Base-by-base conservation (phyloP, 1,140 invertebrate species). In the Nautilus pompilius region DNA sequence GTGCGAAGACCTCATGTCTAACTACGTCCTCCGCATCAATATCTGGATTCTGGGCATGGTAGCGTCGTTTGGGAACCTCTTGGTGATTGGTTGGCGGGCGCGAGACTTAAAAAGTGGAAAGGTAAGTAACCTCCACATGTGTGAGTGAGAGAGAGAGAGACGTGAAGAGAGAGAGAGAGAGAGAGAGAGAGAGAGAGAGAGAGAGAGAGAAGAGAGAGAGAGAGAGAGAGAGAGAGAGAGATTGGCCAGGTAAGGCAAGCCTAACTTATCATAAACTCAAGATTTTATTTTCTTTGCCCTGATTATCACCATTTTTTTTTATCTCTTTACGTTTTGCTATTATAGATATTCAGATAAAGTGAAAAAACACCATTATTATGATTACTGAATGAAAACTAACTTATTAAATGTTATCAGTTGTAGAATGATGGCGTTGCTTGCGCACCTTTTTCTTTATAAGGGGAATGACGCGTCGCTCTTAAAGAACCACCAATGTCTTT, bases 11-110 rank as follows among this genome's bases (percentile, higher is more conserved):
- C 79, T 87, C 49, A 86, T 87, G 85, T 85, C 84, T 26, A 87
- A 87, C 71, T 72, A 82, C 45, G 77, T 87, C 1, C 77, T 87
- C 2, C 70, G 86, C 4, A 70, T 84, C 17, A 85, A 86, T 63
- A 87, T 90, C 54, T 90, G 89, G 89, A 80, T 89, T 15, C 86
- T 90, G 80, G 89, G 87, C 6, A 70, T 85, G 6, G 76, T 88
- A 17, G 88, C 88, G 5, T 84, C 87, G 33, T 78, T 84, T 30
- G 89, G 88, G 30, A 90, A 90, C 74, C 60, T 86, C 3, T 73
- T 89, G 22, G 89, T 90, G 46, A 83, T 90, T 49, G 71, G 87
- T 2, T 89, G 88, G 70, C 80, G 88, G 55, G 75, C 84, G 2
- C 67, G 68, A 22, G 76, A 82, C 59, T 41, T 74, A 17, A 53